A percentile compares a stretch with the other conserved stretches of the same genome.
phyloP scores from a whole-genome alignment of 2,797 vertebrate species.

The Dicrostonyx torquatus region DNA sequence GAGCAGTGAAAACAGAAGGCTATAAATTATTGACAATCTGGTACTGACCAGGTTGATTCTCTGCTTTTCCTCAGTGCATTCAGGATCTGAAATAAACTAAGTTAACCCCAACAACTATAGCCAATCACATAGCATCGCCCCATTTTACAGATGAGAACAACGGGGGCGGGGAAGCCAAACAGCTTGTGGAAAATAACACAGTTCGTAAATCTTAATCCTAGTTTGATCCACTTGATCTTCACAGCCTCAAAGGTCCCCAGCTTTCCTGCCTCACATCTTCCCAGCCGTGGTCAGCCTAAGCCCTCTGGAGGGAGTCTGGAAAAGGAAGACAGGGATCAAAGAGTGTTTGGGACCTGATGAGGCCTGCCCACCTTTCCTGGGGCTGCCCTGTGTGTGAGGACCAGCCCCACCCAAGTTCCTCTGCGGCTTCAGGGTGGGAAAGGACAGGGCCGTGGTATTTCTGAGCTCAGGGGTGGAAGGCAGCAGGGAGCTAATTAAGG shows the following conservation, averaged over 20 bases:
- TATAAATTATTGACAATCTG: neutral
- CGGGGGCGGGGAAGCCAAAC: neutral
- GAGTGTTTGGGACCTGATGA: neutral
- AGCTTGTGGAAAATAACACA: neutral
- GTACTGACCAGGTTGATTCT: neutral
- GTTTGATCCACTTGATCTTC: neutral
- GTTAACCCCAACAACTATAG: neutral
- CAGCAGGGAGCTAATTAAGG: slow-evolving; percentile 70
- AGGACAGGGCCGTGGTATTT: slow-evolving; percentile 56
- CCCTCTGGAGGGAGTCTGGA: neutral
- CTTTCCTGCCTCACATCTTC: accelerated
- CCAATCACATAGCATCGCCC: neutral
- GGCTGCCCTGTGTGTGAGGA: neutral
- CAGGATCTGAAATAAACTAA: accelerated
- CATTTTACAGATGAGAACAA: slow-evolving; percentile 17
- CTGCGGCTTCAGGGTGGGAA: slow-evolving; percentile 47
- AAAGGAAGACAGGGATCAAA: neutral
- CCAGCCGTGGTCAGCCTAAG: neutral
- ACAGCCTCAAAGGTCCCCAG: neutral
- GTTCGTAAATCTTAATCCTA: neutral
- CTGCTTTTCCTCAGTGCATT: too few relatives aligned
- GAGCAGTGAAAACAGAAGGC: neutral
- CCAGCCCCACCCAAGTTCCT: neutral
- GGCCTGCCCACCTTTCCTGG: slow-evolving; percentile 32
- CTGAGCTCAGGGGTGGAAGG: slow-evolving; percentile 46